A percentile compares a stretch with the other conserved stretches of the same genome.
Evolutionary conservation across 2,888 invertebrate genomes (phyloP).

Genomic region (Brachypalpus laphriformis): DNA sequence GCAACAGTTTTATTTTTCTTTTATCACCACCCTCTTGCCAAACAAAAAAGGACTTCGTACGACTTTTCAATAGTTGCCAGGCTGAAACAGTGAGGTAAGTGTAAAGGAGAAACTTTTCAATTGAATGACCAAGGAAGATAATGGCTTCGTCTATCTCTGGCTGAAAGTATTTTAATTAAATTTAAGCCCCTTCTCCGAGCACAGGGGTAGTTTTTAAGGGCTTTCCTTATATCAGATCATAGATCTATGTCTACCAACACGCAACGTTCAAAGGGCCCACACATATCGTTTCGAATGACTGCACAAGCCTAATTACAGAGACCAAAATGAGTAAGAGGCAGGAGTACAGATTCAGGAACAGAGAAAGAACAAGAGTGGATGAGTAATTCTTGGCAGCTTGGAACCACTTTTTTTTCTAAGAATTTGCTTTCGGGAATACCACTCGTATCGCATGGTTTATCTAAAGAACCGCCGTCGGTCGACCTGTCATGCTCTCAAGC

Average conservation of each 20-base stretch:
- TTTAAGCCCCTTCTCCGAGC: conserved; percentile 29
- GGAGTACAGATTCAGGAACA: background rate
- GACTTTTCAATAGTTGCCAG: conserved; percentile 63
- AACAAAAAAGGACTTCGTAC: conserved; percentile 56
- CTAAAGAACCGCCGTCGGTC: background rate
- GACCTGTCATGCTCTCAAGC: conserved; percentile 22
- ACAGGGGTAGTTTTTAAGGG: background rate
- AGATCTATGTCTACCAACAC: conserved; percentile 10
- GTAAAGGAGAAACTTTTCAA: conserved; percentile 68
- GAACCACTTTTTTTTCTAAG: conserved; percentile 1
- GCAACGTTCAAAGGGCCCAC: conserved; percentile 43
- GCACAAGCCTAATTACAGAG: conserved; percentile 62
- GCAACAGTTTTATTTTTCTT: conserved; percentile 44
- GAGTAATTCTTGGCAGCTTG: conserved; percentile 52
- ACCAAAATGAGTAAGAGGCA: background rate
- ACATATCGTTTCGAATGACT: conserved; percentile 52
- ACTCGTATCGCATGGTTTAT: conserved; percentile 15
- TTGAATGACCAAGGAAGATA: conserved; percentile 74
- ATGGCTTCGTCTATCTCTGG: conserved; percentile 47
- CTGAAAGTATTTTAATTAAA: conserved; percentile 73
- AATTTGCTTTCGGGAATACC: conserved; percentile 13
- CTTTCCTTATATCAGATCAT: conserved; percentile 22
- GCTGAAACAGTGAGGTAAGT: conserved; percentile 7
- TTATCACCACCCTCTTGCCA: background rate
- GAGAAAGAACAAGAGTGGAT: conserved; percentile 25